A percentile compares a stretch with the other conserved stretches of the same genome.
phyloP scores from a whole-genome alignment of 2,797 vertebrate species.

The Labeo calbasu region DNA sequence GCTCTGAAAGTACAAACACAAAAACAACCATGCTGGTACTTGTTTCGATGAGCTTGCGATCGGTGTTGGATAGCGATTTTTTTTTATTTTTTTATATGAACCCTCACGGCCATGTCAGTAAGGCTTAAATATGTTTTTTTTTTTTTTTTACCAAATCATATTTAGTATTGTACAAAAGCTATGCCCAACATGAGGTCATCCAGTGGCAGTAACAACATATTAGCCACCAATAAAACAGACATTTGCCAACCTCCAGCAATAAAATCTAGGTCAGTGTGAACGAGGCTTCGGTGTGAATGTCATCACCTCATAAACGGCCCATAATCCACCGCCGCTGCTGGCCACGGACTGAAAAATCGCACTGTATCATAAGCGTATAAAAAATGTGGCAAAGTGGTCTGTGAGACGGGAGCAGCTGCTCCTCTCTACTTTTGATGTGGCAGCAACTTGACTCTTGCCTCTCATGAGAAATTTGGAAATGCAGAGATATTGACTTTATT shows the following conservation, averaged over 20 bases:
- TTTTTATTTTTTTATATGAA: background rate
- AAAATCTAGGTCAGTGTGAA: background rate
- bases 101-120: too few species aligned
- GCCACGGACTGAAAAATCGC: background rate
- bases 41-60: background rate
- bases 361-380: constrained; percentile 13
- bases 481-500: constrained; percentile 35
- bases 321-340: background rate
- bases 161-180: background rate
- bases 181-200: background rate
- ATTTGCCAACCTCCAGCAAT: constrained; percentile 4
- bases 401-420: constrained; percentile 21
- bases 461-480: constrained; percentile 21
- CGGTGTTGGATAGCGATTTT: background rate
- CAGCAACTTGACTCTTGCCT: constrained; percentile 14
- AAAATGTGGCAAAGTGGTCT: background rate
- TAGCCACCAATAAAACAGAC: background rate
- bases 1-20: constrained; percentile 13
- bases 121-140: background rate
- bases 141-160: background rate
- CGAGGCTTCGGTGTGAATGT: constrained; percentile 13
- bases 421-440: constrained; percentile 24
- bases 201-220: background rate
- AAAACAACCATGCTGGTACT: constrained; percentile 29
- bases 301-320: constrained; percentile 18